phyloP scores from a whole-genome alignment of 2,113 vertebrate genomes.

The Xiphophorus maculatus region DNA sequence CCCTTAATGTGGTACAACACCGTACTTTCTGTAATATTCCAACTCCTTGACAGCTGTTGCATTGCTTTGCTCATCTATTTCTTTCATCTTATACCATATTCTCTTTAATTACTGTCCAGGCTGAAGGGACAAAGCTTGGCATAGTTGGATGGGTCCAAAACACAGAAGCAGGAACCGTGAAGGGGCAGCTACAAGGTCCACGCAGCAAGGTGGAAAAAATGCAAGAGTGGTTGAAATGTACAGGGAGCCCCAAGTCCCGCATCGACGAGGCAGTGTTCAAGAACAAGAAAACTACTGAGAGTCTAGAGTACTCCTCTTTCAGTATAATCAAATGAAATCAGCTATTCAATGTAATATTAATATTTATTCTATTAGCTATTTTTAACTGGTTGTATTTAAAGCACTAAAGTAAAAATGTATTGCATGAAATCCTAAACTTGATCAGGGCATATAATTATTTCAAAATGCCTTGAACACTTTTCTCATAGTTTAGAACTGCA shows the following conservation, averaged over 20 bases:
- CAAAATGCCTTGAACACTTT: too few species aligned
- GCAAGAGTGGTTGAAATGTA: constrained; percentile 89
- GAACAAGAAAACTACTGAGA: constrained; percentile 84
- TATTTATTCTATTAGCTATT: constrained; percentile 20
- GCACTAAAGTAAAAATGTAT: background rate
- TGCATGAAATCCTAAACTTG: constrained; percentile 17
- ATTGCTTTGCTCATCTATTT: background rate
- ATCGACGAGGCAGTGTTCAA: constrained; percentile 87
- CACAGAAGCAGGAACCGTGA: constrained; percentile 85
- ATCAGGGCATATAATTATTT: background rate
- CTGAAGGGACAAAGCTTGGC: constrained; percentile 86
- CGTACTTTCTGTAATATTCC: background rate
- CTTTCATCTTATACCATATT: background rate
- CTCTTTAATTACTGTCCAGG: constrained; percentile 67
- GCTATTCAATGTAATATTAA: constrained; percentile 4
- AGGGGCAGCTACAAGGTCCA: constrained; percentile 88
- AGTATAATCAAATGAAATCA: constrained; percentile 74
- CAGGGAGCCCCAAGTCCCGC: constrained; percentile 89
- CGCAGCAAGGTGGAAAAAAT: constrained; percentile 81
- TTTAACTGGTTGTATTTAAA: constrained; percentile 14
- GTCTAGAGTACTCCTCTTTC: constrained; percentile 85
- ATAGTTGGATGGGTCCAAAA: constrained; percentile 96
- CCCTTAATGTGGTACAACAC: background rate
- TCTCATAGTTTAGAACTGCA: background rate
- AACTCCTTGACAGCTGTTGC: background rate